A percentile compares a stretch with the other conserved stretches of the same genome.
These are phyloP conservation scores for Alectoris magna DNA, from an alignment of 2,797 vertebrate genomes.

Conservation along the genomic window DNA sequence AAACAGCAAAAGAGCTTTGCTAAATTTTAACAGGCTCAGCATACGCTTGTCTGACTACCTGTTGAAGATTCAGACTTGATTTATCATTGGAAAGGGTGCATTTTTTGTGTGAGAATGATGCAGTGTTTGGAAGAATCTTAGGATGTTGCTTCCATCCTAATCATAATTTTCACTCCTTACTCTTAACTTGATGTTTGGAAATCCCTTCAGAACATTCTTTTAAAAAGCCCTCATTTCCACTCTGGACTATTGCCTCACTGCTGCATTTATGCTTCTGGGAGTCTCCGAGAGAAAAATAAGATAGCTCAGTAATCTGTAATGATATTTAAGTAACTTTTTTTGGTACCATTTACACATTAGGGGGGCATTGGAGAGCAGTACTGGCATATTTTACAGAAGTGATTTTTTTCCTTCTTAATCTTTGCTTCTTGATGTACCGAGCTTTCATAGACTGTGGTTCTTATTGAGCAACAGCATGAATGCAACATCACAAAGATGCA, in stretches of 20 bases:
- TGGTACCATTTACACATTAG: neutral
- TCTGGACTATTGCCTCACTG: neutral
- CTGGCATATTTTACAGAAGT: neutral
- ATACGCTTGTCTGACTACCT: neutral
- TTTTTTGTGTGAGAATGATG: neutral
- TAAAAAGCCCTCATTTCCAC: neutral
- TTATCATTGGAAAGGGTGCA: neutral
- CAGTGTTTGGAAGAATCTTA: neutral
- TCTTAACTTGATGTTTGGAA: neutral
- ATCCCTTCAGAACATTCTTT: neutral
- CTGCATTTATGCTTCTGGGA: neutral
- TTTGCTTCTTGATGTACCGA: neutral
- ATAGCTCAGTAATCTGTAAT: neutral
- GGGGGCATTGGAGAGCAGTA: neutral
- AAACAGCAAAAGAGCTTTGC: neutral
- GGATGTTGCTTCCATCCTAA: neutral
- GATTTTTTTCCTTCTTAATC: neutral
- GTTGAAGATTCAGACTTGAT: neutral
- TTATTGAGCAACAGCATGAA: neutral
- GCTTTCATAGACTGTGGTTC: neutral
- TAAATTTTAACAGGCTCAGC: neutral
- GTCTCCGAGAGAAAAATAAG: neutral
- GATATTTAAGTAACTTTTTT: neutral
- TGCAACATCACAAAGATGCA: neutral
- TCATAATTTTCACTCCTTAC: neutral